Conservation (phyloP, 2,888 invertebrate species). For the Gymnoscelis rufifasciata region DNA sequence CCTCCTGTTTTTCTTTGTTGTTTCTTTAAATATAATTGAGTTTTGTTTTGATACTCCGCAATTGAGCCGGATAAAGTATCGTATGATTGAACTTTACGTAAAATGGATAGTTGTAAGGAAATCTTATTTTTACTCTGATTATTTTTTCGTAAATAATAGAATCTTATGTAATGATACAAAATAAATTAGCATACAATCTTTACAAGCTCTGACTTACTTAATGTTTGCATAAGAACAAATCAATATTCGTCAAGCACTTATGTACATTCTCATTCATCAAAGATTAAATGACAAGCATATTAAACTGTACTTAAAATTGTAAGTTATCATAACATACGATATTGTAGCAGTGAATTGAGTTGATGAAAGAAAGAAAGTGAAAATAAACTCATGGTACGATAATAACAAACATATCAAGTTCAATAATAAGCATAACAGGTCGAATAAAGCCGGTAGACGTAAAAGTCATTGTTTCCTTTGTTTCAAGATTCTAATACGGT, state of each 20-base stretch:
- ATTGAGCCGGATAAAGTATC: constrained; percentile 2
- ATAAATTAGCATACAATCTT: too few relatives aligned
- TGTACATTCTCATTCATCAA: background rate
- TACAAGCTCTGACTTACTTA: too few relatives aligned
- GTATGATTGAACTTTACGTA: constrained; percentile 10
- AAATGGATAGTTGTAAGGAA: constrained; percentile 1
- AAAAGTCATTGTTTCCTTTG: background rate
- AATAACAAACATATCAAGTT: constrained; percentile 1
- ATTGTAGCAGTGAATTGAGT: background rate
- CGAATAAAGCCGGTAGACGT: background rate
- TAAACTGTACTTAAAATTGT: background rate
- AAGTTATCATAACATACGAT: background rate
- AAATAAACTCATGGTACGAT: background rate
- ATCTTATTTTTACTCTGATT: background rate
- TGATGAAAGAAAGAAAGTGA: background rate
- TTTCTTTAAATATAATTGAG: constrained; percentile 17
- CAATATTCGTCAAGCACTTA: background rate
- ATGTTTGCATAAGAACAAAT: too few relatives aligned
- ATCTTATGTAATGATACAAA: too few relatives aligned
- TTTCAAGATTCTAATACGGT: too few relatives aligned
- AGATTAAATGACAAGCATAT: background rate
- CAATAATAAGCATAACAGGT: background rate
- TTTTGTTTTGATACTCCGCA: constrained; percentile 3
- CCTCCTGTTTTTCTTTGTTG: constrained; percentile 22
- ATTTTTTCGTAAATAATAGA: too few relatives aligned